Evolutionary conservation across 2,797 vertebrate species (phyloP), one percentile per base, ranked within the genome.

Genomic region (Sciurus carolinensis): DNA sequence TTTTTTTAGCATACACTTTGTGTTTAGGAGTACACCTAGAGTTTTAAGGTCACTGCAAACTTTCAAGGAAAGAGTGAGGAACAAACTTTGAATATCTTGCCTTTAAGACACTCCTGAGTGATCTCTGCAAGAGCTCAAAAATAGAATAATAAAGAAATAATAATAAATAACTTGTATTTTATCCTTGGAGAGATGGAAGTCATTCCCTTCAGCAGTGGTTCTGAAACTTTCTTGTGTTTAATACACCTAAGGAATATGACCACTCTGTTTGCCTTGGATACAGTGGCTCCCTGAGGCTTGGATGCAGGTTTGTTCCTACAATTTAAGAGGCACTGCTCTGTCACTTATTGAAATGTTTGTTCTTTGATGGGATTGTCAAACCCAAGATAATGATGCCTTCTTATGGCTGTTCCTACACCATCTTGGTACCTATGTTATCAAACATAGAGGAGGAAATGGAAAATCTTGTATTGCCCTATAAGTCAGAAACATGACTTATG

Each of bases 261-360:
- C 11, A 12, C 64, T 20, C 33, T 69, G 30, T 54, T 59, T 73
- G 12, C 20, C 7, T 5, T 24, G 69, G 36, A 18, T 67, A 42
- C 6, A 64, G 17, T 54, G 33, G 17, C 50, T 86, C 44, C 15
- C 39, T 67, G 83, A 44, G 10, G 13, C 73, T 28, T 71, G 44
- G 39, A 52, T 54, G 3, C 80, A 57, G 2, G 14, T 39, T 30
- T 42, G 14, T 33, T 77, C 39, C 54, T 67, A 36, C 17, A 85
- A n/a, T 39, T 81, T 73, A 42, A 93, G 62, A 86, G 76, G 72
- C 24, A 87, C 7, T 52, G 1, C 17, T 87, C 84, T 77, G 7
- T 54, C 47, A 33, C 36, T 91, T 71, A 59, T 47, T 83, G 85
- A 85, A 89, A n/a, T 57, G 22, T n/a, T 76, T 94, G 50, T n/a